Percentiles rank a stretch among this genome's conserved stretches.
These are phyloP conservation scores for Phyllostomus hastatus DNA, from an alignment of 2,113 vertebrate genomes.

Conservation along the genomic window DNA sequence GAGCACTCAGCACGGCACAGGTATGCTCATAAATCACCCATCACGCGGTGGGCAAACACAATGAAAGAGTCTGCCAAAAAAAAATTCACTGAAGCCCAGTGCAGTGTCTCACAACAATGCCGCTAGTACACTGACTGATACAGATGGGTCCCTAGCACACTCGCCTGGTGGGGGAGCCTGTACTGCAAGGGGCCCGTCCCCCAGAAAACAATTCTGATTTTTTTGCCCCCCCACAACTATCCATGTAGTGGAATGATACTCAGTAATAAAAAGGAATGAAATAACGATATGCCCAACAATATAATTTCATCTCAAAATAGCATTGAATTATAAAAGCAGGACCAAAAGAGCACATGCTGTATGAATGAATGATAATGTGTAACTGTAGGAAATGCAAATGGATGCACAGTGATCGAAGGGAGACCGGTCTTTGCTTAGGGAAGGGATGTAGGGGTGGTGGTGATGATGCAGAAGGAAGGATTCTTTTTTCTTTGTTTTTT, in stretches of 20 bases:
- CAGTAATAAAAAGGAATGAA: neutral
- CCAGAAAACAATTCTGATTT: no score
- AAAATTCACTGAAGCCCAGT: no score
- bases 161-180: no score
- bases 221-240: no score
- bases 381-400: neutral
- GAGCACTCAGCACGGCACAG: no score
- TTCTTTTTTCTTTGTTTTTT: neutral
- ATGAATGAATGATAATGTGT: neutral
- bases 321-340: neutral
- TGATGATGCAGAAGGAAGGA: neutral
- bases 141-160: no score
- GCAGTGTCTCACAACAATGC: no score
- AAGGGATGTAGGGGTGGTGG: neutral
- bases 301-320: neutral
- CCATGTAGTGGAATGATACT: neutral
- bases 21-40: no score
- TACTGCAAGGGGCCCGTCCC: no score
- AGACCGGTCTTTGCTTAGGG: neutral
- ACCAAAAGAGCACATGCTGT: neutral
- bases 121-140: no score
- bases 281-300: neutral
- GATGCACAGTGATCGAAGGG: neutral
- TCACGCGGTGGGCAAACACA: no score
- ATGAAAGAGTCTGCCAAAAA: no score